Evolutionary conservation across 2,888 invertebrate species (phyloP), one percentile per base, ranked within the genome.

Genomic region (Hydrotaea diabolus): DNA sequence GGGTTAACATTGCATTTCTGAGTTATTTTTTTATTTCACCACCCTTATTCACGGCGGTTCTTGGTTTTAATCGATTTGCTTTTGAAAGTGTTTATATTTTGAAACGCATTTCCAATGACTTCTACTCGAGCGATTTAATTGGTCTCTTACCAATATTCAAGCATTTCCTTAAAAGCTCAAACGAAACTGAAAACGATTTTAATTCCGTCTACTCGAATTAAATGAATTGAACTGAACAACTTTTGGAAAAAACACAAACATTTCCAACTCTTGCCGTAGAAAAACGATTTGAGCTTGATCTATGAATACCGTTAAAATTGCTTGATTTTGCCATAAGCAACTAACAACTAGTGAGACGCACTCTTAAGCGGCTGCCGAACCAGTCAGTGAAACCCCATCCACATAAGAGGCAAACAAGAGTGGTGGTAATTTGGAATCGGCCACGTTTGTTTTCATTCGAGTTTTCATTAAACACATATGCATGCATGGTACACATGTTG

Each of bases 231-330:
- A 31, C 8, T 36, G 53, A 49, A 71, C 49, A 72, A 55, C 62
- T n/a, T 0, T 31, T 62, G n/a, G 17, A 19, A 19, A 7, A 55
- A 19, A 55, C 17, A 17, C 55, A 11, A 3, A 36, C 4, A 64
- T 39, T 43, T 19, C 19, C 46, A 46, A 36, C 26, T 36, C n/a
- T n/a, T 5, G 11, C 5, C 23, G 15, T 13, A 43, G 23, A 55
- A 72, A 55, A 66, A 75, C n/a, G 75, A 26, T 78, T 79, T 85
- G 81, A 81, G 79, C 81, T 79, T 85, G 76, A 85, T 82, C 84
- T 81, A 19, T 26, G 21, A 79, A 76, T 77, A 26, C 7, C 36
- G 21, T 46, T 59, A 72, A 9, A 75, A 49, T 36, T 31, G 8
- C 31, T 31, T 2, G 2, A 31, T 7, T 55, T 21, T 36, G 36